Percentiles rank a stretch among this genome's conserved stretches.
Conservation (phyloP, 2,797 vertebrate species). For the Mus caroli region DNA sequence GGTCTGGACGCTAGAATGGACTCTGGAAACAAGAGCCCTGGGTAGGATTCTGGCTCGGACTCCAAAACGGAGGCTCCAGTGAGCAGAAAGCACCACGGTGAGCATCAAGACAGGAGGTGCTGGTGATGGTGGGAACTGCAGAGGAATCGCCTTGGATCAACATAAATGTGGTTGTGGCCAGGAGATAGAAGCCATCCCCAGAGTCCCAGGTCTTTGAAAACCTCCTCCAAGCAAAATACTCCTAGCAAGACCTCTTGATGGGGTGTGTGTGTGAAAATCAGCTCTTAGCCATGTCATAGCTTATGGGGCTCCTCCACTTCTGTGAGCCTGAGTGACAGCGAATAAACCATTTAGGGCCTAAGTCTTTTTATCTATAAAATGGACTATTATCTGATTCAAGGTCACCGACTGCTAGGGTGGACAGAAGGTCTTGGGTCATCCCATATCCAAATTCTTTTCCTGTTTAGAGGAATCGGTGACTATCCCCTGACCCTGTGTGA, state of each 20-base stretch:
- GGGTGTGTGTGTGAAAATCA: not conserved
- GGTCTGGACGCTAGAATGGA: not conserved
- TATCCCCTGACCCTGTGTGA: not conserved
- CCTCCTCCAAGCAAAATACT: not conserved
- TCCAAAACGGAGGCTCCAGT: not conserved
- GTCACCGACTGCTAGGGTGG: not conserved
- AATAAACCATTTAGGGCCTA: slow-evolving; percentile 27
- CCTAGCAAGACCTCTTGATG: not conserved
- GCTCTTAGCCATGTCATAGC: not conserved
- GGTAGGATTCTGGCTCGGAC: not conserved
- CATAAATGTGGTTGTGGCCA: not conserved
- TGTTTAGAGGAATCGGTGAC: not conserved
- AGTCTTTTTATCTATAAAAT: slow-evolving; percentile 43
- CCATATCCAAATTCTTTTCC: not conserved
- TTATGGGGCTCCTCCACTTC: slow-evolving; percentile 1
- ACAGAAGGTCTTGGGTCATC: not conserved
- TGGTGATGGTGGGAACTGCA: too few relatives aligned
- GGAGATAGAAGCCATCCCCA: slow-evolving; percentile 1
- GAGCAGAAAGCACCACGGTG: not conserved
- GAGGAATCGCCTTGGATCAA: not conserved
- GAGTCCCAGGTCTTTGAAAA: slow-evolving; percentile 33
- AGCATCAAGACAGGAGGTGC: too few relatives aligned
- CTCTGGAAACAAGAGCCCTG: not conserved
- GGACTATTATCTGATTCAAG: not conserved
- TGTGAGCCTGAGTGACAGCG: not conserved